Base-by-base conservation (phyloP, 23 tunicate species). In the Halocynthia aurantium region DNA sequence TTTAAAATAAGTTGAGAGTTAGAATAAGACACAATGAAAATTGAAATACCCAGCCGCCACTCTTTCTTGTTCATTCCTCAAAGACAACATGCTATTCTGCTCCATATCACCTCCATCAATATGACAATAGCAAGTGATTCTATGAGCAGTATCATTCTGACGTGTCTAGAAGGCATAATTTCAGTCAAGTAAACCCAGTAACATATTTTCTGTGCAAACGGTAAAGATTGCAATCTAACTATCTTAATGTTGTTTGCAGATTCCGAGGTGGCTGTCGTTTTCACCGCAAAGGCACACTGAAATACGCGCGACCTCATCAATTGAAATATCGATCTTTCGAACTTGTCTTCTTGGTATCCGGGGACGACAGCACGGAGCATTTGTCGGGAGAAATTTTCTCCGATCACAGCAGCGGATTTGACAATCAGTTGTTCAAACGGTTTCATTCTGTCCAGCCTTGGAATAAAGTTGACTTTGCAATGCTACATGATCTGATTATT, bases 391-490 rank as follows among this genome's bases (percentile, higher is more conserved):
- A 68, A 58, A 65, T 80, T 87, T 21, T 76, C 82, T 2, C 98
- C 98, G 57, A 86, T 73, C 13, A 92, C 98, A 8, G 98, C 98
- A 6, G 98, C 92, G 64, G 88, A 87, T 67, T 92, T 92, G 49
- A 86, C 98, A 21, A 92, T 74, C 77, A 92, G 76, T 57, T 86
- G 98, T 49, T 92, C 92, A 66, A 75, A 85, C 0, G 88, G 92
- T 77, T 72, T 77, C 98, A 92, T 77, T 69, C 98, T 72, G 60
- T 92, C 98, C 6, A 92, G 73, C 70, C 98, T 92, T 13, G 52
- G 20, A 67, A 9, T 55, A 66, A 65, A 31, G 44, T 31, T 31
- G 44, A 31, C 44, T 31, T 31, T 31, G 44, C 44, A 31, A 4
- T 31, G 4, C 44, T 31, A 31, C 44, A n/a, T n/a, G n/a, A n/a